Evolutionary conservation across 2,797 vertebrate genomes (phyloP).

Genomic region (Rhabdomys pumilio): DNA sequence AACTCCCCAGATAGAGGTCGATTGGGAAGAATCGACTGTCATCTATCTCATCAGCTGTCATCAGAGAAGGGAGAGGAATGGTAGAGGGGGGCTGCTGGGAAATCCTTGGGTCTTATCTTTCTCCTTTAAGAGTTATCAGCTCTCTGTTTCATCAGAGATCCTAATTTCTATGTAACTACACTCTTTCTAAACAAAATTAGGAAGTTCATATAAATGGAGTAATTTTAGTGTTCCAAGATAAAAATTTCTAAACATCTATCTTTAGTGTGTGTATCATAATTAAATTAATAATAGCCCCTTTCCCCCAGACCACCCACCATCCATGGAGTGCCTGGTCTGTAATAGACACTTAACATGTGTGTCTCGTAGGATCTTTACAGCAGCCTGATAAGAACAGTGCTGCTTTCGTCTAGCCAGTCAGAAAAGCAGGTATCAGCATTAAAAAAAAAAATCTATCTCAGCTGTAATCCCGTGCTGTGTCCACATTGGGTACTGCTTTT

Average conservation of each 20-base stretch:
- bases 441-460: neutral
- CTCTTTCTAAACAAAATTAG: conserved; percentile 14
- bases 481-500: neutral
- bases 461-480: neutral
- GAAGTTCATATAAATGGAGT: neutral
- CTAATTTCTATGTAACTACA: neutral
- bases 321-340: neutral
- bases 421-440: neutral
- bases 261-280: neutral
- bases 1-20: neutral
- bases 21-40: neutral
- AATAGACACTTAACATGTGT: neutral
- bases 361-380: neutral
- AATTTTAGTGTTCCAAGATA: neutral
- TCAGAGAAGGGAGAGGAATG: neutral
- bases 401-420: neutral
- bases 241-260: neutral
- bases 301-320: neutral
- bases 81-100: neutral
- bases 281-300: neutral
- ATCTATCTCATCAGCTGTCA: neutral
- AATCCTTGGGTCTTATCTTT: neutral
- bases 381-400: neutral
- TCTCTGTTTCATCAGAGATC: neutral
- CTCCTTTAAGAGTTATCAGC: neutral